These are phyloP conservation scores for Corynorhinus townsendii DNA, from an alignment of 2,113 vertebrate genomes.

Conservation along the genomic window DNA sequence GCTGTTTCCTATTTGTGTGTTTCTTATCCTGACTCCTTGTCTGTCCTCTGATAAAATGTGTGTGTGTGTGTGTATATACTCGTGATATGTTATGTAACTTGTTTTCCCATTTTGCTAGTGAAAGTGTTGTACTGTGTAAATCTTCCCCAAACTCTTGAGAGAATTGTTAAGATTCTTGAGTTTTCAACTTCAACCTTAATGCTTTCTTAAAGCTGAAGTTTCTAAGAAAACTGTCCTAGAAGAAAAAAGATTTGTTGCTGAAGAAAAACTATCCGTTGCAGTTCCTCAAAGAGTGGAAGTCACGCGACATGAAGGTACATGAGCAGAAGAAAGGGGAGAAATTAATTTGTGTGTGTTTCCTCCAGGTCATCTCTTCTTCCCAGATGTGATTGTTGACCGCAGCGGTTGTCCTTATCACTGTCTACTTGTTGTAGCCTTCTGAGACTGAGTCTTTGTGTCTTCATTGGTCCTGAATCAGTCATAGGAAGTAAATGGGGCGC, in stretches of 20 bases:
- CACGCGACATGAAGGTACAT: constrained; percentile 78
- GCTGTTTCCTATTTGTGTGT: background rate
- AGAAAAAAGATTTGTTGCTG: constrained; percentile 78
- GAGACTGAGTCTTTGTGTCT: constrained; percentile 16
- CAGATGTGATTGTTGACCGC: background rate
- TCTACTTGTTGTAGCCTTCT: background rate
- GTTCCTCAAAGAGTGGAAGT: constrained; percentile 79
- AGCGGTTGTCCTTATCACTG: background rate
- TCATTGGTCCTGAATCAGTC: background rate
- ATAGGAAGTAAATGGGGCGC: background rate
- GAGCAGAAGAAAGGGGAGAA: background rate
- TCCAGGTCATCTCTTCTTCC: background rate
- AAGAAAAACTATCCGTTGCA: constrained; percentile 79
- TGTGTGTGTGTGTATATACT: background rate
- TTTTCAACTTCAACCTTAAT: constrained; percentile 63
- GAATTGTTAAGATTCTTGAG: constrained; percentile 33
- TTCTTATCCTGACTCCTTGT: background rate
- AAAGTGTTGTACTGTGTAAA: background rate
- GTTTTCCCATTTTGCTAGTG: constrained; percentile 27
- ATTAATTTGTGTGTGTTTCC: background rate
- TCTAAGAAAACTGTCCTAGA: constrained; percentile 80
- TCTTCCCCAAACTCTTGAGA: background rate
- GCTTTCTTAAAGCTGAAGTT: constrained; percentile 79
- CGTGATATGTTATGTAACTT: background rate
- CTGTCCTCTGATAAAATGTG: background rate